phyloP scores from a whole-genome alignment of 1,140 invertebrate genomes.

The Lycorma delicatula region DNA sequence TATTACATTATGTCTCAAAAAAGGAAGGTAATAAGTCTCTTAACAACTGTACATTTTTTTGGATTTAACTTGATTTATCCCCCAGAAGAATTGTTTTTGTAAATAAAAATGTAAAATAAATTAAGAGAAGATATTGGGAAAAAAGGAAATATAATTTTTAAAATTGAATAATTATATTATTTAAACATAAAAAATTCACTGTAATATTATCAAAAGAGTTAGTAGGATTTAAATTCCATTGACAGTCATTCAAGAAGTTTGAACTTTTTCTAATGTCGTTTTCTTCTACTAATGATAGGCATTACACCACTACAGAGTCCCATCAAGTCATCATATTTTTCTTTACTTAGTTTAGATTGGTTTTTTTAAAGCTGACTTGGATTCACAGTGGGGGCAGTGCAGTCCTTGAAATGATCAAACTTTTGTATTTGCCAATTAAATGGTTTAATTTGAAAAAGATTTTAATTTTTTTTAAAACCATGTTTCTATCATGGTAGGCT shows the following conservation, averaged over 20 bases:
- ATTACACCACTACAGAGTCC: constrained; percentile 1
- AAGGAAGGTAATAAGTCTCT: background rate
- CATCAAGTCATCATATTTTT: constrained; percentile 14
- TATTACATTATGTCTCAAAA: constrained; percentile 8
- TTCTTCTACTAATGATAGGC: background rate
- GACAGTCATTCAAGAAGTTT: background rate
- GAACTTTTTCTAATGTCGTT: background rate
- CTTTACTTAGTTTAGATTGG: too few relatives aligned
- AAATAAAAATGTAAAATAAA: background rate
- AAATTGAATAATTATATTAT: background rate
- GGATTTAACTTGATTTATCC: background rate
- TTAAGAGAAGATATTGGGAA: background rate
- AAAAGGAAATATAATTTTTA: background rate
- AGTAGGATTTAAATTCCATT: background rate
- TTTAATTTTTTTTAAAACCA: constrained; percentile 5
- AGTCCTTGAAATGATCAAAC: background rate
- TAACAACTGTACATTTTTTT: background rate
- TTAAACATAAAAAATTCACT: background rate
- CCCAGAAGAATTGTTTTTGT: background rate
- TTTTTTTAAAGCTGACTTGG: constrained; percentile 3
- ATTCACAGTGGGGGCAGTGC: background rate
- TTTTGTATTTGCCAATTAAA: background rate
- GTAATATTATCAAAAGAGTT: background rate
- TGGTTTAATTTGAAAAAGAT: constrained; percentile 9
- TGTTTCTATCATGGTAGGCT: constrained; percentile 8